These are phyloP conservation scores for Mormyrus iriodes DNA, from an alignment of 2,113 vertebrate genomes.

Conservation along the genomic window DNA sequence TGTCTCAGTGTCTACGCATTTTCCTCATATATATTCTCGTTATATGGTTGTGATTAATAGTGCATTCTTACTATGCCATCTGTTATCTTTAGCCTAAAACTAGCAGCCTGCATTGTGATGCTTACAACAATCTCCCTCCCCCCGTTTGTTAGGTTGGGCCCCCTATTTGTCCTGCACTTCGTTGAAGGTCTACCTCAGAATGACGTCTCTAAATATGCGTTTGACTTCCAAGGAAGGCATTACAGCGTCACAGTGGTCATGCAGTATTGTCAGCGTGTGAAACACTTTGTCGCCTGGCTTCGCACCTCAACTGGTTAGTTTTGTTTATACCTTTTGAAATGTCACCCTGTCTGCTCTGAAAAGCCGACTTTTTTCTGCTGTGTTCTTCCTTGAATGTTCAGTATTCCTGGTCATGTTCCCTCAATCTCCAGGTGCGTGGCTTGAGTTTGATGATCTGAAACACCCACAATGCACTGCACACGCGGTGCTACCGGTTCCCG, in stretches of 20 bases:
- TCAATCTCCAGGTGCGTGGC: constrained; percentile 72
- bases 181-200: constrained; percentile 75
- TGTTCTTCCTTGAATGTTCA: background rate
- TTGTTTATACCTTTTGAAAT: background rate
- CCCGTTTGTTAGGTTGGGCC: constrained; percentile 61
- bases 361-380: background rate
- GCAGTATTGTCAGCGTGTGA: constrained; percentile 63
- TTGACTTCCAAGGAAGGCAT: constrained; percentile 61
- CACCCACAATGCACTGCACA: constrained; percentile 56
- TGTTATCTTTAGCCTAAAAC: background rate
- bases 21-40: background rate
- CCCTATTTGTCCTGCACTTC: constrained; percentile 80
- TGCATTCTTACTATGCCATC: background rate
- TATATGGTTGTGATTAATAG: background rate
- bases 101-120: background rate
- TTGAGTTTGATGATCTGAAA: constrained; percentile 84
- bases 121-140: constrained; percentile 14
- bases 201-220: constrained; percentile 64
- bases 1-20: background rate
- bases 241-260: constrained; percentile 70
- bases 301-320: constrained; percentile 70
- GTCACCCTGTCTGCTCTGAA: background rate
- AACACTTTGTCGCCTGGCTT: constrained; percentile 85
- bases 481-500: constrained; percentile 58
- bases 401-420: background rate